A percentile compares a stretch with the other conserved stretches of the same genome.
Evolutionary conservation across 2,797 vertebrate genomes (phyloP).

Genomic region (Forpus xanthops): DNA sequence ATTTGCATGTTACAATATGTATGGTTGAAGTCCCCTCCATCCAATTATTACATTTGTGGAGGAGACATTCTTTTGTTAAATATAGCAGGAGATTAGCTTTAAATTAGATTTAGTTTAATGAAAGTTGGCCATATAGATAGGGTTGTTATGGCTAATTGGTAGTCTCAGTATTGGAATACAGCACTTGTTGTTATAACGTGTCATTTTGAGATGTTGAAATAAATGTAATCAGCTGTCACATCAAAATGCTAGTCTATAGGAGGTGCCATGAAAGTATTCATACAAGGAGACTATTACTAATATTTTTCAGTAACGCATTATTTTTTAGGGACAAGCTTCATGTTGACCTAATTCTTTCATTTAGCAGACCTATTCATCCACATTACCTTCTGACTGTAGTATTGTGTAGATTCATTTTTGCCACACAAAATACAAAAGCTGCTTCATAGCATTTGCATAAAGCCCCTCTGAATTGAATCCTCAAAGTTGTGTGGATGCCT

Average conservation of each 20-base stretch:
- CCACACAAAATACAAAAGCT: background rate
- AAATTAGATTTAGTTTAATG: conserved; percentile 41
- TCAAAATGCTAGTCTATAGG: background rate
- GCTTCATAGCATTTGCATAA: background rate
- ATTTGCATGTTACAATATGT: conserved; percentile 17
- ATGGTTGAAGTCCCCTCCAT: background rate
- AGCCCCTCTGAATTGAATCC: background rate
- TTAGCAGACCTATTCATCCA: background rate
- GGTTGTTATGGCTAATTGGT: background rate
- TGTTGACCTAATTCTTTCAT: background rate
- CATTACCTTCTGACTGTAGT: background rate
- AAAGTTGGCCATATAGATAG: background rate
- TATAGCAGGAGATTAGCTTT: conserved; percentile 14
- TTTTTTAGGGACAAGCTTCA: background rate
- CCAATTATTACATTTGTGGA: background rate
- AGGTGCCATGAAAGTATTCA: background rate
- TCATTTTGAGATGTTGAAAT: conserved; percentile 18
- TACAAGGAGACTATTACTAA: background rate
- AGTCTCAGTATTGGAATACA: conserved; percentile 3
- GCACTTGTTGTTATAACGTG: background rate
- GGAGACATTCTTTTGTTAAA: conserved; percentile 7
- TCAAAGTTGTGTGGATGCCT: background rate
- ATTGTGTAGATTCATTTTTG: background rate
- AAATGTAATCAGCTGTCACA: background rate
- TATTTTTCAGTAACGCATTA: background rate